phyloP scores from a whole-genome alignment of 1,140 invertebrate genomes.

The Tetramorium parvispinum region DNA sequence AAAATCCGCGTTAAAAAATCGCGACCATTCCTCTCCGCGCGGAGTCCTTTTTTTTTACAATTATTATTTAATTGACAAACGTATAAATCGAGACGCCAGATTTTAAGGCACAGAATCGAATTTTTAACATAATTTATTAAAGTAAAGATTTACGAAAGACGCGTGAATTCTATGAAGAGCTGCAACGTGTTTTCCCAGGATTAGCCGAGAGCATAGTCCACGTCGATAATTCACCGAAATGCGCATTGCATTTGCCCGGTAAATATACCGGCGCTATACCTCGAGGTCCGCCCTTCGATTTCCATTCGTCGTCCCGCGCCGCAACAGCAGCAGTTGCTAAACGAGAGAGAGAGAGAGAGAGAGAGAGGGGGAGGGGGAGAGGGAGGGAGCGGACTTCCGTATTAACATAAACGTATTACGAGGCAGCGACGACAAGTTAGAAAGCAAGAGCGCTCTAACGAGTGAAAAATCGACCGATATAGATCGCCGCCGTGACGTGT shows the following conservation, averaged over 20 bases:
- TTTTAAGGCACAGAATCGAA: neutral
- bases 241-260: constrained; percentile 52
- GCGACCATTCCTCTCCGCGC: neutral
- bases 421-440: constrained; percentile 28
- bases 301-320: constrained; percentile 36
- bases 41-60: neutral
- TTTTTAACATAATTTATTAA: neutral
- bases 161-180: neutral
- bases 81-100: neutral
- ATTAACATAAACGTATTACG: constrained; percentile 57
- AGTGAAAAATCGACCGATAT: constrained; percentile 56
- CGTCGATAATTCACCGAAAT: constrained; percentile 58
- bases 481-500: constrained; percentile 28
- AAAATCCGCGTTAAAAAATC: neutral
- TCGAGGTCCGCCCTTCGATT: constrained; percentile 41
- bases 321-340: neutral
- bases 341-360: neutral
- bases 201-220: constrained; percentile 23
- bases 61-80: neutral
- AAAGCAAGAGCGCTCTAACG: constrained; percentile 35
- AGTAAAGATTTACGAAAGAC: neutral
- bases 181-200: neutral
- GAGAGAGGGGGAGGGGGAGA: neutral
- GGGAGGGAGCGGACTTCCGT: constrained; percentile 28
- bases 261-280: constrained; percentile 52